A percentile compares a stretch with the other conserved stretches of the same genome.
These are phyloP conservation scores for Holothuria glaberrima DNA, from an alignment of 35 echinoderm and acorn worm genomes.

Conservation along the genomic window DNA sequence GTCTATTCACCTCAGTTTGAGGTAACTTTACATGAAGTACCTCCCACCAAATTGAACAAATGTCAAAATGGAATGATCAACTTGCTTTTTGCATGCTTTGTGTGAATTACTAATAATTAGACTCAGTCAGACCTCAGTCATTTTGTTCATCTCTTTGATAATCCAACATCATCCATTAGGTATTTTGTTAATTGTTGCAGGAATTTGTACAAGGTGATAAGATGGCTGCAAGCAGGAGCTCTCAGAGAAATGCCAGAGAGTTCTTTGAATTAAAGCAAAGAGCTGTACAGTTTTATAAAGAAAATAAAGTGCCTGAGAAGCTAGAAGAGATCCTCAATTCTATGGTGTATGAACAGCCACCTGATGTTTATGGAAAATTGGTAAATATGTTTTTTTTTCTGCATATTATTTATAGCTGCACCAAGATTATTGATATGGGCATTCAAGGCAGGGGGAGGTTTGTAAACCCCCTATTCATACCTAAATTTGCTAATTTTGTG, in stretches of 20 bases:
- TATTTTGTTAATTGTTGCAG: too few species aligned
- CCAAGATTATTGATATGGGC: not conserved
- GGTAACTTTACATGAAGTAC: too few species aligned
- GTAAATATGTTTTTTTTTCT: slow-evolving; percentile 53
- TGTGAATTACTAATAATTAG: too few species aligned
- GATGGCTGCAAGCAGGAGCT: slow-evolving; percentile 88
- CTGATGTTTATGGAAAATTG: slow-evolving; percentile 96
- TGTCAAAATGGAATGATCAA: too few species aligned
- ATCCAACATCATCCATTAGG: not conserved
- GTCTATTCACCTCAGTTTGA: too few species aligned
- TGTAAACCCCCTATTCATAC: not conserved
- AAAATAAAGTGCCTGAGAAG: slow-evolving; percentile 89
- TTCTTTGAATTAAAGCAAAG: slow-evolving; percentile 88
- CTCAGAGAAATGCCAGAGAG: slow-evolving; percentile 90
- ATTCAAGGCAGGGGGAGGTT: not conserved
- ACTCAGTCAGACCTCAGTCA: too few species aligned
- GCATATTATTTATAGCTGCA: not conserved
- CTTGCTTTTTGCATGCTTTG: too few species aligned
- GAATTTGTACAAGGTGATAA: not conserved
- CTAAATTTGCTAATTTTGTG: too few species aligned
- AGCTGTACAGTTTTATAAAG: slow-evolving; percentile 89
- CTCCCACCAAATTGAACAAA: too few species aligned
- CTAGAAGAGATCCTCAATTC: slow-evolving; percentile 91
- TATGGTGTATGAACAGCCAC: slow-evolving; percentile 93
- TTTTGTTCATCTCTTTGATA: not conserved